Base-by-base conservation (phyloP, 2,888 invertebrate species). In the Drosophila algonquin region DNA sequence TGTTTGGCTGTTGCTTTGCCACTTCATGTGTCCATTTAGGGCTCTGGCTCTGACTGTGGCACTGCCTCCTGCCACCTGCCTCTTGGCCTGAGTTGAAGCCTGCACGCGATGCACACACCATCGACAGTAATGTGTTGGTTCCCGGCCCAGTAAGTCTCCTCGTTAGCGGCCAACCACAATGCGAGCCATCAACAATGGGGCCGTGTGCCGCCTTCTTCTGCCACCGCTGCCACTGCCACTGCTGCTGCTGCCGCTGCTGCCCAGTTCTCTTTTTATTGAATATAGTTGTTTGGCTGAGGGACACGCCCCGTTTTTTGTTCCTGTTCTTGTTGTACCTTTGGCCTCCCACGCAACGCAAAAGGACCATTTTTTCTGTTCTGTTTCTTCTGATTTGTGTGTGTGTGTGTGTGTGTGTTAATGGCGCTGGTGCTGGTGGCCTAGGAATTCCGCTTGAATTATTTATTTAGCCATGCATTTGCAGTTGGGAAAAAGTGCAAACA, bases 21-120 rank as follows among this genome's bases (percentile, higher is more conserved):
- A 79, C 77, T 73, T 76, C 62, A 71, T 65, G 75, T 63, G 70
- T 76, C 55, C 80, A 76, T 71, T 80, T 76, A 24, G 59, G 35
- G 55, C 56, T 70, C 63, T 51, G 24, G 62, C 56, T 48, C n/a
- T 14, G 1, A 2, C 35, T 16, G 32, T 48, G 32, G 10, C 10
- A 4, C 35, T 35, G 35, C 35, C 35, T 14, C 12, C 35, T 14
- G 35, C 12, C 14, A 1, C 12, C 1, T 12, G 35, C 18, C 44
- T 30, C 51, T 44, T 61, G 46, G 51, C 52, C 52, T 18, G 56
- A 52, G 52, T 24, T 12, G 55, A 53, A 51, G 50, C 57, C 57
- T 58, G 69, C 80, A 81, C 76, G 80, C 80, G 74, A 81, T 81
- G 80, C 76, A 78, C 76, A 78, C 60, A 69, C 58, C 46, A 47